Conservation (phyloP, 2,797 vertebrate species). For the Paedocypris micromegethes region DNA sequence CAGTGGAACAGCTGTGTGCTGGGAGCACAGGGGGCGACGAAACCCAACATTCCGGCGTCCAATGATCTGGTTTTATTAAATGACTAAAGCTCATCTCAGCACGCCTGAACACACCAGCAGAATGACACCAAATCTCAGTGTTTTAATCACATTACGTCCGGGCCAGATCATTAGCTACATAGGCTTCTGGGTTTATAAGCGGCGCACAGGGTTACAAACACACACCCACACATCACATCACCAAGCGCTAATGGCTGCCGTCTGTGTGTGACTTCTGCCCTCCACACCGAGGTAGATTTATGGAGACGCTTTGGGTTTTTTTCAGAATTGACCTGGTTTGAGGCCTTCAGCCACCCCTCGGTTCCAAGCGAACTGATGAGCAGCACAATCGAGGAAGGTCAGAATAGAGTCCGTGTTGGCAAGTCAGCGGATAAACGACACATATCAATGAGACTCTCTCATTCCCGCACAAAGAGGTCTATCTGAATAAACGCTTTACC, state of each 20-base stretch:
- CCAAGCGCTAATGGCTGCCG: constrained; percentile 41
- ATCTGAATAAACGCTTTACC: constrained; percentile 34
- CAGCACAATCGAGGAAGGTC: neutral
- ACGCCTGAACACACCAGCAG: constrained; percentile 45
- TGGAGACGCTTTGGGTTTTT: neutral
- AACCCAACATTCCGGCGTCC: constrained; percentile 37
- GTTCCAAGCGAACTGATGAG: neutral
- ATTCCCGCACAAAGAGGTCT: constrained; percentile 30
- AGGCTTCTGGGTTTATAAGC: constrained; percentile 23
- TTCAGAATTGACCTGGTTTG: constrained; percentile 18
- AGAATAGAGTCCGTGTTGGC: constrained; percentile 16
- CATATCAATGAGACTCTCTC: constrained; percentile 21
- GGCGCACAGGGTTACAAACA: constrained; percentile 24
- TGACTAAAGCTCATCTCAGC: constrained; percentile 52
- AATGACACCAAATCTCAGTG: constrained; percentile 44
- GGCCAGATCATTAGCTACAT: constrained; percentile 41
- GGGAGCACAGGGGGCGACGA: constrained; percentile 22
- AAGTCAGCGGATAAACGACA: constrained; percentile 18
- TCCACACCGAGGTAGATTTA: constrained; percentile 35
- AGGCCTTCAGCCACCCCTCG: constrained; percentile 1
- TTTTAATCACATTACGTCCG: constrained; percentile 52
- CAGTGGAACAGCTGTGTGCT: constrained; percentile 30
- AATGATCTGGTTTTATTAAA: constrained; percentile 54
- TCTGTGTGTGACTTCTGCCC: constrained; percentile 26
- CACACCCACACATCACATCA: constrained; percentile 39